Conservation (phyloP, 2,797 vertebrate genomes). For the Chelidonichthys spinosus region DNA sequence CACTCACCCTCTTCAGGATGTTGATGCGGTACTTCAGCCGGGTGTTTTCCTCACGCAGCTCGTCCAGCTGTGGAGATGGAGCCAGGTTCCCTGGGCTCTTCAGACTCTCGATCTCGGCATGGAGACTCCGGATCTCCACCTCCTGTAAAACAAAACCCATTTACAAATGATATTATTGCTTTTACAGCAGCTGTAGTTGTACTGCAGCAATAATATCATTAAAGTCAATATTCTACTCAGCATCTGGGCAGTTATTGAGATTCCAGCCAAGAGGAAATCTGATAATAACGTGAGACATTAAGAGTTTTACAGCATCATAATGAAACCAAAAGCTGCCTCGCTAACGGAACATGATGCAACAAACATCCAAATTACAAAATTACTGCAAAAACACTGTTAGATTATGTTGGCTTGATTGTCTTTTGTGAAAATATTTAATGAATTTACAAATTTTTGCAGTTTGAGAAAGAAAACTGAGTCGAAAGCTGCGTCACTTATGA, state of each 20-base stretch:
- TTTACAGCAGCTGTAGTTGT: no score
- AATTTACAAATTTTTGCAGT: no score
- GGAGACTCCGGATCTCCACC: conserved; percentile 87
- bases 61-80: conserved; percentile 82
- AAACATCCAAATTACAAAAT: background rate
- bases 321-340: conserved; percentile 13
- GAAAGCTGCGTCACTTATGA: no score
- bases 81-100: conserved; percentile 81
- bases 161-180: no score
- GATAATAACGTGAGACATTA: background rate
- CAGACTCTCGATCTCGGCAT: conserved; percentile 89
- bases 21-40: conserved; percentile 93
- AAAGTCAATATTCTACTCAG: background rate
- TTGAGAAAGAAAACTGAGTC: no score
- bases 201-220: background rate
- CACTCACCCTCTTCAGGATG: conserved; percentile 88
- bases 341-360: background rate
- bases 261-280: background rate
- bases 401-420: no score
- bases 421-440: no score
- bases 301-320: background rate
- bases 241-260: background rate
- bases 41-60: conserved; percentile 90
- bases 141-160: conserved; percentile 82
- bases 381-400: no score